phyloP scores from a whole-genome alignment of 2,797 vertebrate species.

The Nyctalus aviator region DNA sequence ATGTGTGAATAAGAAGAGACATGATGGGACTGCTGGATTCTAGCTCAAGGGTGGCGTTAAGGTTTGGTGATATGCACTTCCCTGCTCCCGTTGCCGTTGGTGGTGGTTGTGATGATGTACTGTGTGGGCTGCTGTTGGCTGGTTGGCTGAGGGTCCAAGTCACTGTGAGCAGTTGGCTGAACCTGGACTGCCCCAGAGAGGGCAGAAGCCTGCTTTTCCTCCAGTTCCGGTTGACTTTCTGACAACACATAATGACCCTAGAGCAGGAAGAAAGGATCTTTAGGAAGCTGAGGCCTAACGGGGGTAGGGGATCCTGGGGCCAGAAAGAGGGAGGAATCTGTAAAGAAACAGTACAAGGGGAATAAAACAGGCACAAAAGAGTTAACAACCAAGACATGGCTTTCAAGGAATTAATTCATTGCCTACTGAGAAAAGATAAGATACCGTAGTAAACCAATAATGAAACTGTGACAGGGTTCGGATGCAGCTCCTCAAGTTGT shows the following conservation, averaged over 20 bases:
- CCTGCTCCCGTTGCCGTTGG: slow-evolving; percentile 91
- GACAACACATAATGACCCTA: slow-evolving; percentile 98
- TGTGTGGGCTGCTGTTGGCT: slow-evolving; percentile 93
- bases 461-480: background rate
- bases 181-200: slow-evolving; percentile 87
- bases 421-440: background rate
- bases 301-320: background rate
- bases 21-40: slow-evolving; percentile 46
- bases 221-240: slow-evolving; percentile 95
- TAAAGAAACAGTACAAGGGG: background rate
- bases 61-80: slow-evolving; percentile 96
- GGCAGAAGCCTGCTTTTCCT: slow-evolving; percentile 89
- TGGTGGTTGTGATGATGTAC: slow-evolving; percentile 97
- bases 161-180: slow-evolving; percentile 87
- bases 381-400: background rate
- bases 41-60: slow-evolving; percentile 82
- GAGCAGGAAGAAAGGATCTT: slow-evolving; percentile 45
- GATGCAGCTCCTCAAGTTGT: background rate
- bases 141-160: slow-evolving; percentile 91
- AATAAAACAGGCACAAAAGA: background rate
- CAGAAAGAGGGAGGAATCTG: background rate
- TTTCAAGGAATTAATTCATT: slow-evolving; percentile 47
- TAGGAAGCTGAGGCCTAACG: background rate
- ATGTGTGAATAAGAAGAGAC: slow-evolving; percentile 28
- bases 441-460: background rate